Conservation (phyloP, 2,888 invertebrate species). For the Zelleria hepariella region DNA sequence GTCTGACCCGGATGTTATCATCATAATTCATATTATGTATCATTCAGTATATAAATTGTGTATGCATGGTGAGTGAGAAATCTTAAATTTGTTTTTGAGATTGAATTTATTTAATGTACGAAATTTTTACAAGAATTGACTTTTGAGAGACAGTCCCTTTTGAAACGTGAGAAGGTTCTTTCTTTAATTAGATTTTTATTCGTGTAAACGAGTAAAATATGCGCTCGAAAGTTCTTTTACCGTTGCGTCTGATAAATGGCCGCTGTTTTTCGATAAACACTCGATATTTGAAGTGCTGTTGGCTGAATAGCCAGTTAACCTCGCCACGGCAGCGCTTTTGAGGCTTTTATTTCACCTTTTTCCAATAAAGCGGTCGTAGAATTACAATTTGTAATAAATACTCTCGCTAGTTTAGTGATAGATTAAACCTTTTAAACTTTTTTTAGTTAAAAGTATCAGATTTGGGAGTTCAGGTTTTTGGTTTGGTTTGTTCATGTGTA, state of each 20-base stretch:
- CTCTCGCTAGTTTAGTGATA: not conserved
- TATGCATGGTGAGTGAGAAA: too few species aligned
- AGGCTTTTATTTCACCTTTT: not conserved
- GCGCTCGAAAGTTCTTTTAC: not conserved
- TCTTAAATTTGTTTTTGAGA: too few species aligned
- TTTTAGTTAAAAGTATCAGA: too few species aligned
- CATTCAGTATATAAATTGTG: too few species aligned
- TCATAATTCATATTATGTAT: too few species aligned
- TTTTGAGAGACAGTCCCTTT: too few species aligned
- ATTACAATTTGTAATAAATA: not conserved
- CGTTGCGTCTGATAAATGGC: not conserved
- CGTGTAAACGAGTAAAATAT: not conserved
- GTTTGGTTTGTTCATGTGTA: too few species aligned
- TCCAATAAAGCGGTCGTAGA: not conserved
- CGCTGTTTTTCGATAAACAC: not conserved
- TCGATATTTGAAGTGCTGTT: not conserved
- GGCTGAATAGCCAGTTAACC: not conserved
- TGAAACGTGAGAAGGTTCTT: too few species aligned
- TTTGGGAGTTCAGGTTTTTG: too few species aligned
- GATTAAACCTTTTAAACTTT: not conserved
- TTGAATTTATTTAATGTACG: too few species aligned
- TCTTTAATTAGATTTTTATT: not conserved
- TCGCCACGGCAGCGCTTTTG: not conserved
- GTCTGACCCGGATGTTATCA: too few species aligned
- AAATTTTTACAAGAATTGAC: too few species aligned